Percentiles rank a stretch among this genome's conserved stretches.
Conservation (phyloP, 1,140 invertebrate genomes). For the Geopemphigus sp. region DNA sequence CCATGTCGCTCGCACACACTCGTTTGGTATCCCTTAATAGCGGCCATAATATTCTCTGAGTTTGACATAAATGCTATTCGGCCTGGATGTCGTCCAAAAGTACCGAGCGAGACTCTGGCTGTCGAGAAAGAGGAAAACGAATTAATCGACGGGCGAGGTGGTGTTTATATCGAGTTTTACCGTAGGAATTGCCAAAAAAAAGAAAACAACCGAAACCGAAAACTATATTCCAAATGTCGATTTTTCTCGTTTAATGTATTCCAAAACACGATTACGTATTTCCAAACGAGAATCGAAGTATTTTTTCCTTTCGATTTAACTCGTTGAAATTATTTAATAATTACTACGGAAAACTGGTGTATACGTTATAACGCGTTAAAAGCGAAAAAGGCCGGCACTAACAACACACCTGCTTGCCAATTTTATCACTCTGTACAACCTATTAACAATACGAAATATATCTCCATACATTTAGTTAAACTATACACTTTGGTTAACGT, state of each 20-base stretch:
- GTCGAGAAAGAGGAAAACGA: conserved; percentile 32
- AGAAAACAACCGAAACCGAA: not conserved
- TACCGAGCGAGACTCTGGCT: not conserved
- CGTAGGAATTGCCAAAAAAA: conserved; percentile 43
- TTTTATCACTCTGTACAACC: too few relatives aligned
- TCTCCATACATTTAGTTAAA: too few relatives aligned
- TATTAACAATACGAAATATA: too few relatives aligned
- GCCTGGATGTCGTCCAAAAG: conserved; percentile 47
- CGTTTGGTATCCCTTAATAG: conserved; percentile 40
- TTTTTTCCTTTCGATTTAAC: not conserved
- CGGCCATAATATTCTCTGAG: conserved; percentile 47
- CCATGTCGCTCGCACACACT: conserved; percentile 29
- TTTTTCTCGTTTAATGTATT: conserved; percentile 5
- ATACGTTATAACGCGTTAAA: too few relatives aligned
- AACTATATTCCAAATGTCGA: not conserved
- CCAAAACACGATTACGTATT: not conserved
- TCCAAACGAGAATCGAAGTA: not conserved
- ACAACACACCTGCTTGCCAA: too few relatives aligned
- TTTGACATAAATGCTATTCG: conserved; percentile 47
- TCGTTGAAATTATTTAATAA: not conserved
- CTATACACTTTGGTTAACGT: too few relatives aligned
- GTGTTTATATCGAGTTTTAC: conserved; percentile 35
- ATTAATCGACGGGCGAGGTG: conserved; percentile 35
- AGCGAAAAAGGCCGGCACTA: too few relatives aligned
- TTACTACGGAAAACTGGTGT: not conserved